These are phyloP conservation scores for Tholera decimalis DNA, from an alignment of 2,888 invertebrate genomes.

Conservation along the genomic window DNA sequence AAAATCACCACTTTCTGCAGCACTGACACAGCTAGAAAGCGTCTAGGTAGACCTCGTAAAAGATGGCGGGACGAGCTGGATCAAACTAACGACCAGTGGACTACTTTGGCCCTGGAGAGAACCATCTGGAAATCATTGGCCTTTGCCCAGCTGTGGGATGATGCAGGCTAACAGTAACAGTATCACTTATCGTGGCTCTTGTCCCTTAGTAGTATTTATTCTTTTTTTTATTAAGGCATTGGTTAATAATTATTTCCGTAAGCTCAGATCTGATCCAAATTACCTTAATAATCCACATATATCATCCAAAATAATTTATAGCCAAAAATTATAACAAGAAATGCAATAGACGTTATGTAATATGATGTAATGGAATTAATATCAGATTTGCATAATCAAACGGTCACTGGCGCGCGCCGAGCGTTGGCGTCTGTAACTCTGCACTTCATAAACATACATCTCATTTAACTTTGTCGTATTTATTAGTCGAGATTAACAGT, in stretches of 20 bases:
- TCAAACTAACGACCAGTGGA: too few relatives aligned
- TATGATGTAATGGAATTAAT: conserved; percentile 62
- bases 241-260: neutral
- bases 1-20: too few relatives aligned
- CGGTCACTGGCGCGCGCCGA: conserved; percentile 13
- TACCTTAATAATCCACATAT: neutral
- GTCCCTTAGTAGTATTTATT: neutral
- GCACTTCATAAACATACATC: conserved; percentile 29
- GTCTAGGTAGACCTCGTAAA: too few relatives aligned
- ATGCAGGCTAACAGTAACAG: too few relatives aligned
- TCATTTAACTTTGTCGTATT: conserved; percentile 32
- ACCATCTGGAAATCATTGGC: too few relatives aligned
- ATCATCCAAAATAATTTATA: conserved; percentile 12
- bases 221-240: too few relatives aligned
- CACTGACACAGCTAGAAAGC: too few relatives aligned
- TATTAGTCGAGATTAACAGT: conserved; percentile 19
- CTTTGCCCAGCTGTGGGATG: too few relatives aligned
- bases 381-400: conserved; percentile 68
- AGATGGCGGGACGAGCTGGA: too few relatives aligned
- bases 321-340: conserved; percentile 46
- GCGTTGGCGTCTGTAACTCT: conserved; percentile 7
- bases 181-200: too few relatives aligned
- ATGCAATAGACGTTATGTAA: conserved; percentile 51
- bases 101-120: too few relatives aligned
- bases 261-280: neutral